Evolutionary conservation across 2,888 invertebrate genomes (phyloP), one percentile per base, ranked within the genome.

Genomic region (Volucella inanis): DNA sequence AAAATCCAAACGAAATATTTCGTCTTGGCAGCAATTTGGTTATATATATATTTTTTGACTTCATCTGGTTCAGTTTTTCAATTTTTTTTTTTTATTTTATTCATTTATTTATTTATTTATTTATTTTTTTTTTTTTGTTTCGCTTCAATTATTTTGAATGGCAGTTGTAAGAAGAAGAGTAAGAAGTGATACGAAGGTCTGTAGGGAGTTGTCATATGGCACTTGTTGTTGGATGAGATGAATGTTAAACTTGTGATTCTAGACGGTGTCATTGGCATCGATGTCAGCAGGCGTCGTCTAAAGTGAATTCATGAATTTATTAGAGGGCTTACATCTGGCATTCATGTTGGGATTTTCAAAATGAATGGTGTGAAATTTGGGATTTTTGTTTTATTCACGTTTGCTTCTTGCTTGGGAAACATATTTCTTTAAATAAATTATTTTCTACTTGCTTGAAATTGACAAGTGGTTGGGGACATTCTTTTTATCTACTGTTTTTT

Each of bases 131-230:
- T 89, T 87, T 88, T 89, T 89, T 89, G 90, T 89, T 87, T 88
- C 88, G 82, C 88, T 91, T 90, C 90, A 89, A 90, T 90, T 90
- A 90, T 88, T 88, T 87, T 79, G 81, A 88, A 88, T 88, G 87
- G 84, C 41, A 75, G 59, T 75, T 75, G 41, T n/a, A 70, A 64
- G 67, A 49, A 54, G 68, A 54, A 31, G 31, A 31, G 31, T 31
- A 31, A 31, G 50, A 49, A 18, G 1, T 41, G 11, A 8, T 38
- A 4, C 43, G 10, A 8, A 55, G 31, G 9, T 18, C 9, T 22
- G 52, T 52, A 41, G 61, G 49, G 15, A 62, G 31, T 43, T 64
- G 39, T 10, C 14, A 39, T 41, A 57, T 22, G 31, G 55, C 57
- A 75, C 41, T 78, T 78, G 61, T 61, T 31, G 50, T 52, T 38